Percentiles rank a stretch among this genome's conserved stretches.
Evolutionary conservation across 2,888 invertebrate genomes (phyloP).

Genomic region (Timema cristinae): DNA sequence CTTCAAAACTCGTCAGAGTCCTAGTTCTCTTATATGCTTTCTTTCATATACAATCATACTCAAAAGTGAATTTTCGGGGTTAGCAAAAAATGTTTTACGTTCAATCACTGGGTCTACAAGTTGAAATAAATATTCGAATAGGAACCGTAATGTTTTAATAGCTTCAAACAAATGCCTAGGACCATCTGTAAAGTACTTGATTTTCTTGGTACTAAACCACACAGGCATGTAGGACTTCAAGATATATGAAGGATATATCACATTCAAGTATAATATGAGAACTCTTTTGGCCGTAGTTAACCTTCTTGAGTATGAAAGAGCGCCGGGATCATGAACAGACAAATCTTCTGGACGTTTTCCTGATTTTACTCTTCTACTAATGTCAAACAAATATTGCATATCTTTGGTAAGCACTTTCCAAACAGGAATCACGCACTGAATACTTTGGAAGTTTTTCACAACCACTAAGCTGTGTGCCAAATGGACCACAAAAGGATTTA

Average conservation of each 20-base stretch:
- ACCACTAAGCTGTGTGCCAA: constrained; percentile 24
- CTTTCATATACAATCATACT: too few relatives aligned
- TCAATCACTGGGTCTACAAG: too few relatives aligned
- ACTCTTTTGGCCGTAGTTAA: constrained; percentile 2
- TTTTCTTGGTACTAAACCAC: constrained; percentile 7
- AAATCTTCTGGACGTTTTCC: constrained; percentile 22
- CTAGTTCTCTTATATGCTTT: too few relatives aligned
- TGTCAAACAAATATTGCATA: constrained; percentile 28
- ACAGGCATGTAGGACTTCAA: constrained; percentile 15
- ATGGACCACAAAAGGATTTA: constrained; percentile 27
- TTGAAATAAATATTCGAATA: too few relatives aligned
- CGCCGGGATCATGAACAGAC: constrained; percentile 14
- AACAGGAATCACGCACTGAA: constrained; percentile 22
- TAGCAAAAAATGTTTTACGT: too few relatives aligned
- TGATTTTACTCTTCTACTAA: constrained; percentile 21
- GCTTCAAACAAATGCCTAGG: neutral
- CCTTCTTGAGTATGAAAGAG: constrained; percentile 10
- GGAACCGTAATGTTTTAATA: neutral
- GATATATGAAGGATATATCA: neutral
- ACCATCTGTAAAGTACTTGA: neutral
- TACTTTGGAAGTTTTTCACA: constrained; percentile 26
- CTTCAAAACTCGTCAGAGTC: too few relatives aligned
- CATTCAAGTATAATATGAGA: constrained; percentile 8
- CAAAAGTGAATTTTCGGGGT: too few relatives aligned
- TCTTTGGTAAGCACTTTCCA: constrained; percentile 23